Conservation (phyloP, 92 coral and sea anemone genomes). For the Diadumene lineata region DNA sequence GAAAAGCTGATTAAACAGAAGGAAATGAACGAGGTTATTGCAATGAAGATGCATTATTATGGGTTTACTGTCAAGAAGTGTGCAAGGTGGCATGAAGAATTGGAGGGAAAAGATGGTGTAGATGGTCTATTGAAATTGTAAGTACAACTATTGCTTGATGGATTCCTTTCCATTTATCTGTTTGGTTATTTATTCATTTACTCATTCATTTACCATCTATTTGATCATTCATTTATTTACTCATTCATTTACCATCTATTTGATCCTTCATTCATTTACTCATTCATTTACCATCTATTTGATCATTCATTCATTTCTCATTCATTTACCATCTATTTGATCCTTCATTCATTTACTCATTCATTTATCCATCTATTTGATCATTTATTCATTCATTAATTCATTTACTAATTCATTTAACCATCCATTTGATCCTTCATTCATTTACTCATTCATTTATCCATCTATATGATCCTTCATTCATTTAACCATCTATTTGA, state of each 20-base stretch:
- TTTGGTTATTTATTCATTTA: background rate
- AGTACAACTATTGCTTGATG: conserved; percentile 7
- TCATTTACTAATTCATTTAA: background rate
- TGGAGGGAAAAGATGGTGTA: conserved; percentile 84
- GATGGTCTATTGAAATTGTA: conserved; percentile 85
- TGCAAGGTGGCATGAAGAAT: conserved; percentile 81
- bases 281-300: background rate
- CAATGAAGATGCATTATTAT: conserved; percentile 86
- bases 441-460: background rate
- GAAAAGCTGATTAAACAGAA: conserved; percentile 65
- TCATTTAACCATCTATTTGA: background rate
- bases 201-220: background rate
- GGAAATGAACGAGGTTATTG: conserved; percentile 76
- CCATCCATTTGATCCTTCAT: background rate
- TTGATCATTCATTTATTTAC: background rate
- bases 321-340: no score
- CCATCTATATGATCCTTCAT: background rate
- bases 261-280: background rate
- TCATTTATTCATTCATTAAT: background rate
- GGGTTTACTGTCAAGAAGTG: conserved; percentile 64
- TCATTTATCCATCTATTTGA: background rate
- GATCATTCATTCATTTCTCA: background rate
- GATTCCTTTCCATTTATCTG: background rate
- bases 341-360: background rate
- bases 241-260: background rate